Conservation (phyloP, 2,113 vertebrate genomes). For the Panthera uncia region DNA sequence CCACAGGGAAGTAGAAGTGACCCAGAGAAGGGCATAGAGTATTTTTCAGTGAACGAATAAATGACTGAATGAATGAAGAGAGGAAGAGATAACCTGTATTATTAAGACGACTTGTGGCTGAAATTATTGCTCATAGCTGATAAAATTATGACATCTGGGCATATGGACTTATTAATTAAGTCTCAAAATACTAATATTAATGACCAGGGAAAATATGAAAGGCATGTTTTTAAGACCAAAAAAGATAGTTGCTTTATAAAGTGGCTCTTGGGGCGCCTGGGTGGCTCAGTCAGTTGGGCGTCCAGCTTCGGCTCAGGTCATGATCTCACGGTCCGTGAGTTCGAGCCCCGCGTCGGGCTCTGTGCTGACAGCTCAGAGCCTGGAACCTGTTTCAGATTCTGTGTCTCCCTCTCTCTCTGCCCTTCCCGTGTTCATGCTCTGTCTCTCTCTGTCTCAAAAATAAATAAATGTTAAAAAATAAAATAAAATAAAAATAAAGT, state of each 20-base stretch:
- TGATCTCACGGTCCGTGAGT: too few relatives aligned
- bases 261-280: not conserved
- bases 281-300: rapidly evolving
- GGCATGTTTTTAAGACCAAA: not conserved
- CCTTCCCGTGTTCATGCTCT: too few relatives aligned
- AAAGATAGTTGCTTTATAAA: not conserved
- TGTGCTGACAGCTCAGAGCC: too few relatives aligned
- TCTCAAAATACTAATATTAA: not conserved
- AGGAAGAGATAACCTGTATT: not conserved
- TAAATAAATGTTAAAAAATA: too few relatives aligned
- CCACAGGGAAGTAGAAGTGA: not conserved
- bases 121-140: not conserved
- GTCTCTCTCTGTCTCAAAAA: too few relatives aligned
- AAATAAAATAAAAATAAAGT: too few relatives aligned
- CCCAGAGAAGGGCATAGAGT: not conserved
- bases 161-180: not conserved
- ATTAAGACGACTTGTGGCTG: not conserved
- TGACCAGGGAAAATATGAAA: not conserved
- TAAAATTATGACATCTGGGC: not conserved
- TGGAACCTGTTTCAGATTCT: too few relatives aligned
- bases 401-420: too few relatives aligned
- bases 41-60: not conserved
- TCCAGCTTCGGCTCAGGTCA: too few relatives aligned
- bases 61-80: not conserved
- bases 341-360: too few relatives aligned